A percentile compares a stretch with the other conserved stretches of the same genome.
phyloP scores from a whole-genome alignment of 2,888 invertebrate genomes.

The Caenorhabditis sp. region DNA sequence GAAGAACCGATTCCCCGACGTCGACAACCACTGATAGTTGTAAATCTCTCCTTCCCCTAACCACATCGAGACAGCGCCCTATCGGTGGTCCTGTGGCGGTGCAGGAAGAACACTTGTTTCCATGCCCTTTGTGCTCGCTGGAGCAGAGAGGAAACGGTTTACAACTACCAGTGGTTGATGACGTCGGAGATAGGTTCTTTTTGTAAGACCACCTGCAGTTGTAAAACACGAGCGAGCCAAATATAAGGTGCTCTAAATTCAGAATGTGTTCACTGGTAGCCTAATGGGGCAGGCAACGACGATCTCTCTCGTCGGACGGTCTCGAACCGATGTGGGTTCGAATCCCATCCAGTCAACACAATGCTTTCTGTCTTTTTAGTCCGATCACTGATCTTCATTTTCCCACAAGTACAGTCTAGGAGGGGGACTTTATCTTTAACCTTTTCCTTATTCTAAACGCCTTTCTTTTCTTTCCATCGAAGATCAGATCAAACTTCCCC shows the following conservation, averaged over 20 bases:
- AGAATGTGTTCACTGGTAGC: constrained; percentile 9
- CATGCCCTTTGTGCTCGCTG: no score
- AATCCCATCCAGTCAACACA: constrained; percentile 2
- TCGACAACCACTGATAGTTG: no score
- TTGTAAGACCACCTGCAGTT: background rate
- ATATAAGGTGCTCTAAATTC: background rate
- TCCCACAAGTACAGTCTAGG: background rate
- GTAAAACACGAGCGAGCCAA: background rate
- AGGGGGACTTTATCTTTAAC: background rate
- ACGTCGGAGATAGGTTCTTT: no score
- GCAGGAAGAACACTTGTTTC: no score
- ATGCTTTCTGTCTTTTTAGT: background rate
- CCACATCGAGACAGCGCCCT: no score
- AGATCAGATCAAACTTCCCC: background rate
- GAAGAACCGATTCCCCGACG: no score
- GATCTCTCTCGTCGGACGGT: background rate
- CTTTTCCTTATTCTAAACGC: background rate
- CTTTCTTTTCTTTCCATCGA: background rate
- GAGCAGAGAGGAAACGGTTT: no score
- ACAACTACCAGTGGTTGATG: no score
- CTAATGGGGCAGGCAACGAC: constrained; percentile 17
- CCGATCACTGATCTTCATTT: background rate
- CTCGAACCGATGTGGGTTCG: constrained; percentile 9
- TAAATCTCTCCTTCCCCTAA: no score
- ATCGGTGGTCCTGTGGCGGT: no score